Conservation (phyloP, 2,113 vertebrate species). For the Amblyopsis rosae region DNA sequence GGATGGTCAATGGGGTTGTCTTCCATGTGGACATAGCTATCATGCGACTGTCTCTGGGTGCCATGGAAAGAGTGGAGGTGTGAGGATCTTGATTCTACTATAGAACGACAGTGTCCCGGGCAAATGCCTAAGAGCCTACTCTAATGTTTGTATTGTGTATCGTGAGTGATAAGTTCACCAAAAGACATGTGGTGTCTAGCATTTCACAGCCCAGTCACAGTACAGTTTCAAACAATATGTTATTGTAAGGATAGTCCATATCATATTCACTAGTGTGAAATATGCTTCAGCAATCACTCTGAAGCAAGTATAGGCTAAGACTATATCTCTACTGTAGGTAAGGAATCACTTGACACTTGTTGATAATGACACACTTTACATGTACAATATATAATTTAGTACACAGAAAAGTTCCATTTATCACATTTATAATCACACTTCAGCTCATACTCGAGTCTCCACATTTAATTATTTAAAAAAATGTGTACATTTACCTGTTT, state of each 20-base stretch:
- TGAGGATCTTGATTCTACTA: not conserved
- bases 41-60: conserved; percentile 27
- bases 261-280: conserved; percentile 24
- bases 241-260: conserved; percentile 7
- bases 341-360: conserved; percentile 19
- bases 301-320: conserved; percentile 12
- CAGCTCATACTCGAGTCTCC: not conserved
- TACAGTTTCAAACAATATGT: no score
- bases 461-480: not conserved
- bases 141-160: conserved; percentile 46
- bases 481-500: not conserved
- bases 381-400: conserved; percentile 13
- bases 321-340: conserved; percentile 6
- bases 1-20: conserved; percentile 34
- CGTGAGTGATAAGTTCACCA: conserved; percentile 1
- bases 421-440: not conserved
- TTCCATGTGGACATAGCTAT: conserved; percentile 44
- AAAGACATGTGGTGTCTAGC: no score
- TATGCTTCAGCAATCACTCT: conserved; percentile 14
- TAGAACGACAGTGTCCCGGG: conserved; percentile 18
- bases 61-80: conserved; percentile 20
- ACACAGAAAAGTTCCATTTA: not conserved
- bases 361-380: conserved; percentile 29
- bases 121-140: conserved; percentile 22
- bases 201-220: no score